Evolutionary conservation across 2,113 vertebrate genomes (phyloP), one percentile per base, ranked within the genome.

Genomic region (Tichodroma muraria): DNA sequence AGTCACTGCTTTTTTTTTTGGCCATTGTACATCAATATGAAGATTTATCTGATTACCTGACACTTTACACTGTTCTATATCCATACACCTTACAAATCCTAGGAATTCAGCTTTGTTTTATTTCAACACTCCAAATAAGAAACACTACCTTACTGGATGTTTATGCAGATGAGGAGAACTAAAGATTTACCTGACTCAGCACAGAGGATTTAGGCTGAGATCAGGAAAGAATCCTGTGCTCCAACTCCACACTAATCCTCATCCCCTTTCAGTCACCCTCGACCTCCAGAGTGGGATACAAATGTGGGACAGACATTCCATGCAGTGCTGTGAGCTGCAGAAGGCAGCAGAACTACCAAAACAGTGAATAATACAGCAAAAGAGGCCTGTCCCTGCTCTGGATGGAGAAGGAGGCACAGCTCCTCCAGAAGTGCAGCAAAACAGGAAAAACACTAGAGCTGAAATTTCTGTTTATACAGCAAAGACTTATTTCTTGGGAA

Each of bases 401-500:
- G 15, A 14, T 21, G 49, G 42, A 80, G 38, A 10, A 1, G 6
- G 13, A 30, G 9, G 24, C 12, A 9, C 0, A 1, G 59, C 47
- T 80, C 13, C n/a, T 54, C n/a, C 30, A 42, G 11, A 70, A 90
- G 19, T 6, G 30, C 30, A 53, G 15, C 24, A 53, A 25, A 88
- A 82, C 35, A 38, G 27, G n/a, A 18, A 69, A 73, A 92, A 33
- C 12, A 12, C 6, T 1, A 18, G 15, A 83, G 80, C 15, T 44
- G 20, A 64, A 75, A 75, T 38, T 70, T 37, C 56, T 80, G 40
- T 80, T 63, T 49, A 47, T 68, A 70, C 84, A 95, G 65, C 81
- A 81, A 73, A 79, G 30, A 56, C 6, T 79, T 23, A 78, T 69
- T 93, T 61, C 59, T 68, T 80, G 80, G 83, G 78, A 93, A 80